Base-by-base conservation (phyloP, 2,113 vertebrate species). In the Thalassoma bifasciatum region DNA sequence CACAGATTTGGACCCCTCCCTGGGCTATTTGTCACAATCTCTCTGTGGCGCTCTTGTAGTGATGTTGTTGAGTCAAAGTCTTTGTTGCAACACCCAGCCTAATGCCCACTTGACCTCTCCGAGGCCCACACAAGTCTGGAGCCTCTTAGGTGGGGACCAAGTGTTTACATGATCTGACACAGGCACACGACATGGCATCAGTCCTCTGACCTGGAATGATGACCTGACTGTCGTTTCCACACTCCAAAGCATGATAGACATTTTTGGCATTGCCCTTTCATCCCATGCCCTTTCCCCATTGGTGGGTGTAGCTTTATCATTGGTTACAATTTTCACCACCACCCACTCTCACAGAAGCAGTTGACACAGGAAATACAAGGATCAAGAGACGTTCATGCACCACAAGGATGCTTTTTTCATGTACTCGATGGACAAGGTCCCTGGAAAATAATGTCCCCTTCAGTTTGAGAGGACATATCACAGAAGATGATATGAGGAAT, bases 41-140 rank as follows among this genome's bases (percentile, higher is more conserved):
- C 84, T 63, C 37, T 6, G 37, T 54, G 66, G 47, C 52, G 8
- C 49, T 75, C 36, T 57, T 84, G 12, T 59, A 36, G 56, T 61
- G 13, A 42, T 79, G 72, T 76, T 82, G 70, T 86, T 44, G 60
- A 83, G 60, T 82, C 62, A 79, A 86, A 53, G 49, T 60, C 81
- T 78, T 87, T 81, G 79, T 76, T 66, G 72, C 63, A 46, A 80
- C 59, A 80, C 75, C 10, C 61, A 52, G 66, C 69, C 24, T 86
- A 80, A 89, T 71, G 71, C 81, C 75, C 81, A 82, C 72, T 87
- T 87, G 91, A 89, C 91, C 86, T 83, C 68, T 46, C 17, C 1
- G 72, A 74, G 66, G 70, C 78, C 80, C 74, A 53, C 42, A 61
- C 64, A 64, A 22, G 60, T 58, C 60, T 65, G 61, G 68, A 74